Percentiles rank a stretch among this genome's conserved stretches.
Evolutionary conservation across 2,888 invertebrate genomes (phyloP).

Genomic region (Chrysodeixis includens): DNA sequence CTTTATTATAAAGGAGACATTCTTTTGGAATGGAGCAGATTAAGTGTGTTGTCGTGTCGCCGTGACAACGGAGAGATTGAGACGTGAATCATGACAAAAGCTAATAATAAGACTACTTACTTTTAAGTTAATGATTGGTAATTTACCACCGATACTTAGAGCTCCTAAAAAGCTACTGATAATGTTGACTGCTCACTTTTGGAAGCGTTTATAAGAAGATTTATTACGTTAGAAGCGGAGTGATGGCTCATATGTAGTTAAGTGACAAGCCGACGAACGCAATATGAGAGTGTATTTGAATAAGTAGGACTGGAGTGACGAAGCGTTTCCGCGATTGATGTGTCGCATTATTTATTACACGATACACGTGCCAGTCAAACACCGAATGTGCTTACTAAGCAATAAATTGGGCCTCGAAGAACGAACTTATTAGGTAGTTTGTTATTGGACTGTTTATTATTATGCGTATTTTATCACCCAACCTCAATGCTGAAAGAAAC

Average conservation of each 20-base stretch:
- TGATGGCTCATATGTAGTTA: neutral
- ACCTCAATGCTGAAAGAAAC: too few relatives aligned
- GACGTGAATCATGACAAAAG: neutral
- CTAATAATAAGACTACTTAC: neutral
- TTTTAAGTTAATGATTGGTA: neutral
- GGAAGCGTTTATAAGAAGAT: neutral
- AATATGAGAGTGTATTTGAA: constrained; percentile 7
- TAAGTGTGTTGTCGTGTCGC: constrained; percentile 26
- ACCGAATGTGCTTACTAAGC: neutral
- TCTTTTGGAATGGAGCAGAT: neutral
- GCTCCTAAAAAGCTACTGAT: neutral
- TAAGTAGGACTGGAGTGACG: constrained; percentile 5
- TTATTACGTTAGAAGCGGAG: neutral
- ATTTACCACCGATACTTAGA: neutral
- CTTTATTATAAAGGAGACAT: constrained; percentile 12
- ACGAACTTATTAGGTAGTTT: neutral
- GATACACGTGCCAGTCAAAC: neutral
- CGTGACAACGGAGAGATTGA: constrained; percentile 5
- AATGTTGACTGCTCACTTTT: neutral
- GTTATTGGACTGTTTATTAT: too few relatives aligned
- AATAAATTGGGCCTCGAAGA: neutral
- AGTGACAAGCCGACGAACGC: constrained; percentile 4
- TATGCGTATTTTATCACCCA: too few relatives aligned
- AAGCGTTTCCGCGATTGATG: constrained; percentile 2
- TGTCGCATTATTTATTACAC: constrained; percentile 4